A percentile compares a stretch with the other conserved stretches of the same genome.
These are phyloP conservation scores for Leistus spinibarbis DNA, from an alignment of 2,888 invertebrate genomes.

Conservation along the genomic window DNA sequence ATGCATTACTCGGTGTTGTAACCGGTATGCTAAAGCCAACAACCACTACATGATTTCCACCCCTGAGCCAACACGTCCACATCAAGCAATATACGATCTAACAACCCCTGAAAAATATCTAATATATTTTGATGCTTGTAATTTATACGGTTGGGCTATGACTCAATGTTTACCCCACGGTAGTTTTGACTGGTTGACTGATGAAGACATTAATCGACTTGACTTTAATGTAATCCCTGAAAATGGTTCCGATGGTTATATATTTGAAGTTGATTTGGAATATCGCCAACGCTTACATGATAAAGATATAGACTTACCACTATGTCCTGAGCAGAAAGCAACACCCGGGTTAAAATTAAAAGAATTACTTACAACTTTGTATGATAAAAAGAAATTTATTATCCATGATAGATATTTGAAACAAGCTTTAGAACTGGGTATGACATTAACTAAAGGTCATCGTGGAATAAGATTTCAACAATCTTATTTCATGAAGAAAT, in stretches of 20 bases:
- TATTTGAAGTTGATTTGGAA: slow-evolving; percentile 48
- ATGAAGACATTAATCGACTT: background rate
- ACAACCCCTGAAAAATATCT: slow-evolving; percentile 41
- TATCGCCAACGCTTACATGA: slow-evolving; percentile 44
- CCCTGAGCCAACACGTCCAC: too few relatives aligned
- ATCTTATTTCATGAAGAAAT: slow-evolving; percentile 49
- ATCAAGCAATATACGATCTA: slow-evolving; percentile 44
- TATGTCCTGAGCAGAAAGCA: slow-evolving; percentile 45
- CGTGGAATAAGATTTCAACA: slow-evolving; percentile 49
- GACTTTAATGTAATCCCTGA: background rate
- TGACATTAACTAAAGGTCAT: slow-evolving; percentile 48
- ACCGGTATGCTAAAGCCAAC: slow-evolving; percentile 47
- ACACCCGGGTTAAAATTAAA: slow-evolving; percentile 39
- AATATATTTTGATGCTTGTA: slow-evolving; percentile 45
- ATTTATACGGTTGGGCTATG: slow-evolving; percentile 41
- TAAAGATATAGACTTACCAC: slow-evolving; percentile 47
- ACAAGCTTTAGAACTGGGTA: slow-evolving; percentile 47
- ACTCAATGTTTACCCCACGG: slow-evolving; percentile 43
- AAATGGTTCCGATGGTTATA: slow-evolving; percentile 42
- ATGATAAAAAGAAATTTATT: slow-evolving; percentile 47
- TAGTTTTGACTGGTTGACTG: slow-evolving; percentile 43
- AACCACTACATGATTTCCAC: slow-evolving; percentile 46
- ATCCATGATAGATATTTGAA: slow-evolving; percentile 49
- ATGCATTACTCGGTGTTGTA: slow-evolving; percentile 47
- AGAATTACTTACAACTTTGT: slow-evolving; percentile 45